Conservation (phyloP, 2,113 vertebrate genomes). For the Turnix velox region DNA sequence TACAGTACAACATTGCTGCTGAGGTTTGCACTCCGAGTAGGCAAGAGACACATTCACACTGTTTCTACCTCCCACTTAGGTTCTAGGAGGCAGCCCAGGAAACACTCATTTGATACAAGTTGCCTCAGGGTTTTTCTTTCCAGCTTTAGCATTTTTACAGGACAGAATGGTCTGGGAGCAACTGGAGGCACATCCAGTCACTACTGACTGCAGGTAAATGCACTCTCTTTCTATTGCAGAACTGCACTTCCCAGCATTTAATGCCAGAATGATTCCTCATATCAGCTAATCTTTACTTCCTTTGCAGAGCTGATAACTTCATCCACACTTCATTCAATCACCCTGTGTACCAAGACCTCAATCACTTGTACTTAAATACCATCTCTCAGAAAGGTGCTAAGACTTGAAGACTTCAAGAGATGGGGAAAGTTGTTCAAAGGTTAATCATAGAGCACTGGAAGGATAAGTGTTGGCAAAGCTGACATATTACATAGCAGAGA, state of each 20-base stretch:
- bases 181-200: not conserved
- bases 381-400: not conserved
- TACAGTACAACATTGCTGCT: not conserved
- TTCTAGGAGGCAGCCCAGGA: not conserved
- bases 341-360: no score
- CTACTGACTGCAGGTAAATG: not conserved
- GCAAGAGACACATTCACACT: not conserved
- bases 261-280: not conserved
- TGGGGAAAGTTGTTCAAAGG: not conserved
- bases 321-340: not conserved
- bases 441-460: not conserved
- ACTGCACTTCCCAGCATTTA: not conserved
- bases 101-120: not conserved
- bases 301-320: not conserved
- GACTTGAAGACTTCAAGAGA: not conserved
- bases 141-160: not conserved
- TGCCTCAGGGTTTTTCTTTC: not conserved
- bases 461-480: not conserved
- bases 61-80: not conserved
- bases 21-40: not conserved
- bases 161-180: not conserved
- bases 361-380: not conserved
- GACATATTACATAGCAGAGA: not conserved
- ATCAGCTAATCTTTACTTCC: not conserved
- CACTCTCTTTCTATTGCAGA: not conserved